Evolutionary conservation across 2,797 vertebrate species (phyloP).

Genomic region (Brachyalestes nurse): DNA sequence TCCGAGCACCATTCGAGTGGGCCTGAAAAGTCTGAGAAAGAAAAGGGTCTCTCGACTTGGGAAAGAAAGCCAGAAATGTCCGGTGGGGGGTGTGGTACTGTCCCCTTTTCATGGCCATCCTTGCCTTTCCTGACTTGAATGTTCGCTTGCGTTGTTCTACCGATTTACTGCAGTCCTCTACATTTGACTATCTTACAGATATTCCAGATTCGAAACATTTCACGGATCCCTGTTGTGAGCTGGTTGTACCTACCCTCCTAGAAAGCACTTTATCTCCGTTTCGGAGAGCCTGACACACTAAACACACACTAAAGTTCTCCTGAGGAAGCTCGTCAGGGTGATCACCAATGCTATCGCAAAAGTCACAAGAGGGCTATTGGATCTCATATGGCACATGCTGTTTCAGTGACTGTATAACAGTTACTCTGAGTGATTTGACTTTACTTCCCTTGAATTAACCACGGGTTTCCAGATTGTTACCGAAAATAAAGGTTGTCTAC

Average conservation of each 20-base stretch:
- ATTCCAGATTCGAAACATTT: background rate
- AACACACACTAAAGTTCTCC: background rate
- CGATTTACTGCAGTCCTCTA: background rate
- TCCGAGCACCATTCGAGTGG: background rate
- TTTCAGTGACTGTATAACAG: conserved; percentile 53
- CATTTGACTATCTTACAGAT: conserved; percentile 2
- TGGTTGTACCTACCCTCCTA: conserved; percentile 60
- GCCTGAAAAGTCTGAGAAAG: background rate
- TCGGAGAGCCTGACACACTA: conserved; percentile 56
- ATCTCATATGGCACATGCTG: conserved; percentile 62
- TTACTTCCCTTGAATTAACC: conserved; percentile 53
- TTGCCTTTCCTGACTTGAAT: background rate
- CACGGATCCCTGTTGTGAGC: background rate
- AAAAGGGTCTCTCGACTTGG: background rate
- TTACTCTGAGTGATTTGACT: background rate
- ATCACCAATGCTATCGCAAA: background rate
- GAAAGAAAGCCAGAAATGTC: background rate
- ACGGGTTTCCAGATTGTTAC: conserved; percentile 58
- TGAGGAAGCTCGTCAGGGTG: conserved; percentile 8
- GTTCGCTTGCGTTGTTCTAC: background rate
- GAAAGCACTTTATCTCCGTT: conserved; percentile 88
- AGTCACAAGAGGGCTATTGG: conserved; percentile 66
- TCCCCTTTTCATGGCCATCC: background rate
- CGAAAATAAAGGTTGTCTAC: conserved; percentile 68
- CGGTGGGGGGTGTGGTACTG: background rate